Evolutionary conservation across 2,888 invertebrate species (phyloP).

Genomic region (Epinotia nisella): DNA sequence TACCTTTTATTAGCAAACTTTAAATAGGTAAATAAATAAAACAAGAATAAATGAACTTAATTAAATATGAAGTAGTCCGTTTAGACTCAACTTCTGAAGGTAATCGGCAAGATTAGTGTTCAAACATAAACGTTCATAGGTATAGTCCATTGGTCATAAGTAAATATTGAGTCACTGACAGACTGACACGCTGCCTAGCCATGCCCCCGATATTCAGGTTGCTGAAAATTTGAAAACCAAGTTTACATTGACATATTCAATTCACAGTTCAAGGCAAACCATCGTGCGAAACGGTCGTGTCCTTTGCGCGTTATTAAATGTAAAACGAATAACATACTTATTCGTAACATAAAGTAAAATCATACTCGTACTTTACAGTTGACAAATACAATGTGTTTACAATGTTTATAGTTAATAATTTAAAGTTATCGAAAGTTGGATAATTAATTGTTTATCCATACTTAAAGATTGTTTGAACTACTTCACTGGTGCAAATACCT

Average conservation of each 20-base stretch:
- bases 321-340: neutral
- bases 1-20: no score
- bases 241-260: slow-evolving; percentile 10
- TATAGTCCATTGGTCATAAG: neutral
- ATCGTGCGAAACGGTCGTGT: slow-evolving; percentile 23
- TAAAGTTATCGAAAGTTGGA: neutral
- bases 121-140: neutral
- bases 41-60: neutral
- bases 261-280: slow-evolving; percentile 25
- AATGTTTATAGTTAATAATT: neutral
- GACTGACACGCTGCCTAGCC: neutral
- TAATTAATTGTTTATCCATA: neutral
- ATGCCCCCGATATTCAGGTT: slow-evolving; percentile 14
- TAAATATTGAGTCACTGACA: slow-evolving; percentile 6
- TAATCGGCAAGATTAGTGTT: neutral
- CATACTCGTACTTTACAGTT: neutral
- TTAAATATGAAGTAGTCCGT: neutral
- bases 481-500: neutral
- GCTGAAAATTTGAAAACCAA: slow-evolving; percentile 19
- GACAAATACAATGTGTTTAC: neutral
- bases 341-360: neutral
- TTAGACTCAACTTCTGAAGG: neutral
- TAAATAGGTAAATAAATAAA: neutral
- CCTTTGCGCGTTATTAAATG: slow-evolving; percentile 5
- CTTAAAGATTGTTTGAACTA: neutral